Conservation (phyloP, 2,113 vertebrate species). For the Pogona vitticeps region DNA sequence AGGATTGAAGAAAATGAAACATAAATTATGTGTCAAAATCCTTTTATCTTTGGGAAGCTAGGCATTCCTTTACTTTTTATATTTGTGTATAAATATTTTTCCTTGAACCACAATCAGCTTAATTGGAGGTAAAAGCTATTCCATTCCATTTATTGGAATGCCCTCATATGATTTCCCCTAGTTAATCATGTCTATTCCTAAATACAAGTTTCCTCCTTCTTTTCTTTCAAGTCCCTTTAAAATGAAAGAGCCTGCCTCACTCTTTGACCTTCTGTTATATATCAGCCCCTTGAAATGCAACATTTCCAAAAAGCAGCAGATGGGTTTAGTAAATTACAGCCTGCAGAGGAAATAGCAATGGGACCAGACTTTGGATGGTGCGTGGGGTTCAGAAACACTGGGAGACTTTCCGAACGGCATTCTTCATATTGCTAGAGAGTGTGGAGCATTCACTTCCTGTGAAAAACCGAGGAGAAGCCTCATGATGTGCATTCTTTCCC, state of each 20-base stretch:
- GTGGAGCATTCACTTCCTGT: slow-evolving; percentile 23
- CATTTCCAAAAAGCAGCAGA: slow-evolving; percentile 74
- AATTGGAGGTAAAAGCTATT: slow-evolving; percentile 75
- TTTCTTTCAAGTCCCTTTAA: slow-evolving; percentile 79
- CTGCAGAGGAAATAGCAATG: slow-evolving; percentile 58
- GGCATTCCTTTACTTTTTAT: slow-evolving; percentile 58
- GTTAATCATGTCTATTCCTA: slow-evolving; percentile 78
- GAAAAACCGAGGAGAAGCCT: background rate
- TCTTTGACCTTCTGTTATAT: slow-evolving; percentile 75
- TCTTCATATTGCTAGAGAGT: slow-evolving; percentile 58
- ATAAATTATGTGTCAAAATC: slow-evolving; percentile 55
- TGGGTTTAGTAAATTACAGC: slow-evolving; percentile 79
- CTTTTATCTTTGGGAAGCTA: slow-evolving; percentile 67
- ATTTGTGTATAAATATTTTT: slow-evolving; percentile 71
- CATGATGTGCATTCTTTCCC: background rate
- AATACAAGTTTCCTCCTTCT: slow-evolving; percentile 78
- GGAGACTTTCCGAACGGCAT: slow-evolving; percentile 47
- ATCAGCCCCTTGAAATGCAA: slow-evolving; percentile 77
- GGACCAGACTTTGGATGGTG: slow-evolving; percentile 49
- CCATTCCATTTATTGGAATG: slow-evolving; percentile 70
- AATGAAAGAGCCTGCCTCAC: slow-evolving; percentile 74
- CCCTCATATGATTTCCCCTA: slow-evolving; percentile 73
- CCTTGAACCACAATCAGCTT: slow-evolving; percentile 68
- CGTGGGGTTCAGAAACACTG: slow-evolving; percentile 46
- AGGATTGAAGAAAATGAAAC: slow-evolving; percentile 42